Conservation (phyloP, 2,797 vertebrate species). For the Poeciliopsis infans region DNA sequence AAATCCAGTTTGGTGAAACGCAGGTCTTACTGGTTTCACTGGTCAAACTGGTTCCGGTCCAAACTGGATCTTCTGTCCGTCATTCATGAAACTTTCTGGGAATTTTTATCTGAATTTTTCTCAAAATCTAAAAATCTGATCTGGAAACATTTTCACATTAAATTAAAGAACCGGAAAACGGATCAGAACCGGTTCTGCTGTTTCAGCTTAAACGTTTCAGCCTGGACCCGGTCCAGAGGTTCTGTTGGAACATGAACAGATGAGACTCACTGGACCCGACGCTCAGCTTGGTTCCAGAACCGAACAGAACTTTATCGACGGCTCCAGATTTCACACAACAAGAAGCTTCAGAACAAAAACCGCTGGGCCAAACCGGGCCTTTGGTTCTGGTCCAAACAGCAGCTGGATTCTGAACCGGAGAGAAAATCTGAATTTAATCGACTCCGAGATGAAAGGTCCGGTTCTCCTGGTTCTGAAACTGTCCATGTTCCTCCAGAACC, state of each 20-base stretch:
- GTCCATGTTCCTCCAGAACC: background rate
- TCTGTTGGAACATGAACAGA: background rate
- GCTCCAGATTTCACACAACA: slow-evolving; percentile 43
- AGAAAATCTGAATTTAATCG: background rate
- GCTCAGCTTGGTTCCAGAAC: slow-evolving; percentile 8
- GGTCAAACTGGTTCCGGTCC: slow-evolving; percentile 7
- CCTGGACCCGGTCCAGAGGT: background rate
- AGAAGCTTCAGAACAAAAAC: slow-evolving; percentile 16
- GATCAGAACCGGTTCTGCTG: too few relatives aligned
- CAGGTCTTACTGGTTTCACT: background rate
- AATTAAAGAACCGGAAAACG: background rate
- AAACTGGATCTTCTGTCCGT: background rate
- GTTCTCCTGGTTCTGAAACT: background rate
- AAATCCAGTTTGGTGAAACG: too few relatives aligned
- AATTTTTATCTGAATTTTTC: background rate
- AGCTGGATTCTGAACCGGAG: background rate
- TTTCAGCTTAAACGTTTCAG: too few relatives aligned
- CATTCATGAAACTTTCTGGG: background rate
- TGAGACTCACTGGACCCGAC: slow-evolving; percentile 34
- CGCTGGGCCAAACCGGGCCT: background rate
- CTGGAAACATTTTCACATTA: background rate
- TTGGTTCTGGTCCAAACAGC: background rate
- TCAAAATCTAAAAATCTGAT: background rate
- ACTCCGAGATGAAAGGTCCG: too few relatives aligned
- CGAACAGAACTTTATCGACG: slow-evolving; percentile 26